Evolutionary conservation across 1,140 invertebrate genomes (phyloP).

Genomic region (Drosophila truncata): DNA sequence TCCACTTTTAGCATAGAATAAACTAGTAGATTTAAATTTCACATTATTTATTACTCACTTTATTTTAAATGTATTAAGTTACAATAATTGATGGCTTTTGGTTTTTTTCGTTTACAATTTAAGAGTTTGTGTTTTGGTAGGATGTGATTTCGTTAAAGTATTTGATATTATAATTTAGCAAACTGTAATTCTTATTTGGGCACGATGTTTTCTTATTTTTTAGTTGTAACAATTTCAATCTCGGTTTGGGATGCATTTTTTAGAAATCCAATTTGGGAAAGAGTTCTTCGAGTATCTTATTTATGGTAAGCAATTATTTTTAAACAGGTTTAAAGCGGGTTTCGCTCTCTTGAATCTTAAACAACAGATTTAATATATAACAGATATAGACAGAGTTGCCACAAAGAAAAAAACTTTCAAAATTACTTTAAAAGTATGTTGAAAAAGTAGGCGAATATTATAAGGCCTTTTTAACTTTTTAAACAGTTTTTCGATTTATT

Average conservation of each 20-base stretch:
- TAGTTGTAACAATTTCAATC: not conserved
- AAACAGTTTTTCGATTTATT: not conserved
- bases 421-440: not conserved
- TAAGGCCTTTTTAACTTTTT: too few relatives aligned
- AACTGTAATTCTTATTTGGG: slow-evolving; percentile 8
- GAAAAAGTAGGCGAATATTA: not conserved
- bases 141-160: not conserved
- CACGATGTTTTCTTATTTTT: not conserved
- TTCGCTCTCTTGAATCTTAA: not conserved
- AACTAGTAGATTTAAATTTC: not conserved
- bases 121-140: not conserved
- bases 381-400: not conserved
- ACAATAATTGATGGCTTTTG: slow-evolving; percentile 6
- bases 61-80: slow-evolving; percentile 10
- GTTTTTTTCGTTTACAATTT: slow-evolving; percentile 2
- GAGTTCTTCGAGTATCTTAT: not conserved
- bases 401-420: not conserved
- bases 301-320: not conserved
- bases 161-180: not conserved
- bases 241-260: not conserved
- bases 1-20: not conserved
- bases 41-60: not conserved
- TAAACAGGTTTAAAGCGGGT: slow-evolving; percentile 1
- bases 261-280: not conserved
- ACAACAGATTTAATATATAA: not conserved